phyloP scores from a whole-genome alignment of 2,888 invertebrate genomes.

The Mythimna impura region DNA sequence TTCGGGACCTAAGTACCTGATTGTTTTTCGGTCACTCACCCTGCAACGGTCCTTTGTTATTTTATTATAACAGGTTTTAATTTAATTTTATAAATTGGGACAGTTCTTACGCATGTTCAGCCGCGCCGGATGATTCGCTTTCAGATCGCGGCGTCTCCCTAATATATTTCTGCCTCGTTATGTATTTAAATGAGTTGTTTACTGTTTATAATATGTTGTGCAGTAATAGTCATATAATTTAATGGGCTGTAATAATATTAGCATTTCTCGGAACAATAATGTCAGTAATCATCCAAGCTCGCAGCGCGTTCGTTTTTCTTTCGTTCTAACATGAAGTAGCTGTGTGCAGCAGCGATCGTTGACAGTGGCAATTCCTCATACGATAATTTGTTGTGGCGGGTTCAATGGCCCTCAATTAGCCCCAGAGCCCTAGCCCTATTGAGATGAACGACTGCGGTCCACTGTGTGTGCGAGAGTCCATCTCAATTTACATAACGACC shows the following conservation, averaged over 20 bases:
- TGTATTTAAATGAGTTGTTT: conserved; percentile 50
- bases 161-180: conserved; percentile 25
- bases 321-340: conserved; percentile 54
- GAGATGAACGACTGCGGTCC: conserved; percentile 78
- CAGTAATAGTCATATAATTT: conserved; percentile 52
- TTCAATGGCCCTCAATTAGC: conserved; percentile 84
- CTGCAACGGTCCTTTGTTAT: conserved; percentile 75
- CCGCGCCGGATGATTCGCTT: conserved; percentile 49
- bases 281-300: conserved; percentile 53
- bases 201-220: conserved; percentile 33
- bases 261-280: conserved; percentile 57
- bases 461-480: conserved; percentile 69
- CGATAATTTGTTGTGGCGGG: conserved; percentile 75
- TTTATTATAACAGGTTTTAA: conserved; percentile 78
- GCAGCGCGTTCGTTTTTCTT: conserved; percentile 55
- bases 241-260: conserved; percentile 54
- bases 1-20: conserved; percentile 86
- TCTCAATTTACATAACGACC: conserved; percentile 82
- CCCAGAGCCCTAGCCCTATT: conserved; percentile 81
- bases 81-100: conserved; percentile 75
- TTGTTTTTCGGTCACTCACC: conserved; percentile 88
- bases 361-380: conserved; percentile 74
- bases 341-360: conserved; percentile 65
- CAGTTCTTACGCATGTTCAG: conserved; percentile 60
- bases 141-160: conserved; percentile 15